Base-by-base conservation (phyloP, 2,888 invertebrate species). In the Nebria salina region DNA sequence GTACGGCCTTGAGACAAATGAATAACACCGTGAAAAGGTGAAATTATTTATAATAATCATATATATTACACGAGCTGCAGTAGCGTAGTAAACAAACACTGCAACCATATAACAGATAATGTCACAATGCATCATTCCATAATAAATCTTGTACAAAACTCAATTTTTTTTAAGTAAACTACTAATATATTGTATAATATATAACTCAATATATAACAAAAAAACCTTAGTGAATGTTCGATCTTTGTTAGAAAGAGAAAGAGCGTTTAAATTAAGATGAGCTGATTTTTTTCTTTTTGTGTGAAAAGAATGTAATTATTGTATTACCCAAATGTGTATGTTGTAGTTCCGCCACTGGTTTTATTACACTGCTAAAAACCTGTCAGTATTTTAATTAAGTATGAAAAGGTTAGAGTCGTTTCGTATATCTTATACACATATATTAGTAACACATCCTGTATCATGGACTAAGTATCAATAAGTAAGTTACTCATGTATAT, bases 11-110 rank as follows among this genome's bases (percentile, higher is more conserved):
- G 80, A 64, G 43, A 41, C 25, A 65, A 68, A 75, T 70, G 75
- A 75, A 80, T 80, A 34, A 80, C 64, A 70, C 70, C 68, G 75
- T 20, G 75, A 80, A 80, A 80, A 80, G 80, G 75, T 80, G 75
- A 80, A 80, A 80, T 80, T 80, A 75, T 75, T 80, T 66, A 75
- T 74, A 78, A 70, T 70, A 20, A 70, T 54, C 54, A 54, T 54
- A 54, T 54, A 54, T 54, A 54, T 54, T 54, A 54, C 54, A 54
- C 8, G 8, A 11, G 13, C 54, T 54, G 54, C 54, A 54, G 54
- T 54, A 54, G 54, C 54, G 54, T 54, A 54, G 54, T 54, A 54
- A 54, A 54, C 13, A 54, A 54, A 54, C 13, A 54, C 11, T 54
- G 13, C 54, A 54, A 54, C 54, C 11, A 13, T 54, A 54, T 54